Evolutionary conservation across 2,888 invertebrate species (phyloP).

Genomic region (Dexiosoma caninum): DNA sequence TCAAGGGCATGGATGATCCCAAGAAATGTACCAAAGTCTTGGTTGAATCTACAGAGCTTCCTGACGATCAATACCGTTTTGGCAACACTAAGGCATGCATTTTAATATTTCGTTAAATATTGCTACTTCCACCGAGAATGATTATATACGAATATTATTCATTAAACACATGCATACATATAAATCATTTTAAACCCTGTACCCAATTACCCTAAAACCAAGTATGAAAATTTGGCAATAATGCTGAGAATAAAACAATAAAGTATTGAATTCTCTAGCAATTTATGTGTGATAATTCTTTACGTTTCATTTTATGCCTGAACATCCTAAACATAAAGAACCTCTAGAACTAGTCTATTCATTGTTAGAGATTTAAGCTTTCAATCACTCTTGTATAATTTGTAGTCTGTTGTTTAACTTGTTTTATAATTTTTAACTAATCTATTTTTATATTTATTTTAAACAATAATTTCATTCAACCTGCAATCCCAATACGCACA

Average conservation of each 20-base stretch:
- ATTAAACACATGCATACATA: constrained; percentile 23
- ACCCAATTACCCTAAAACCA: background rate
- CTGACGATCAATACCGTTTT: constrained; percentile 94
- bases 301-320: background rate
- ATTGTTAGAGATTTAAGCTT: background rate
- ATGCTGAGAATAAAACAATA: constrained; percentile 11
- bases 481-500: background rate
- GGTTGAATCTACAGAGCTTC: constrained; percentile 90
- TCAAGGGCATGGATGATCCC: constrained; percentile 85
- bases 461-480: constrained; percentile 3
- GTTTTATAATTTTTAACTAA: background rate
- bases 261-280: constrained; percentile 5
- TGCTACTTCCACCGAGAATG: constrained; percentile 33
- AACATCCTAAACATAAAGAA: background rate
- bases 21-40: constrained; percentile 91
- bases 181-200: background rate
- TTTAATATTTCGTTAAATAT: constrained; percentile 44
- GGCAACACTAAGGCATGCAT: constrained; percentile 98
- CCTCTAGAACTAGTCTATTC: background rate
- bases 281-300: background rate
- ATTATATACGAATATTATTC: constrained; percentile 60
- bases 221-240: constrained; percentile 29
- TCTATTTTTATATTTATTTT: constrained; percentile 17
- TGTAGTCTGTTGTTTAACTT: constrained; percentile 11
- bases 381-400: background rate